Evolutionary conservation across 30 jellyfish, hydroid and myxozoan genomes (phyloP).

Genomic region (Aurelia sp.): DNA sequence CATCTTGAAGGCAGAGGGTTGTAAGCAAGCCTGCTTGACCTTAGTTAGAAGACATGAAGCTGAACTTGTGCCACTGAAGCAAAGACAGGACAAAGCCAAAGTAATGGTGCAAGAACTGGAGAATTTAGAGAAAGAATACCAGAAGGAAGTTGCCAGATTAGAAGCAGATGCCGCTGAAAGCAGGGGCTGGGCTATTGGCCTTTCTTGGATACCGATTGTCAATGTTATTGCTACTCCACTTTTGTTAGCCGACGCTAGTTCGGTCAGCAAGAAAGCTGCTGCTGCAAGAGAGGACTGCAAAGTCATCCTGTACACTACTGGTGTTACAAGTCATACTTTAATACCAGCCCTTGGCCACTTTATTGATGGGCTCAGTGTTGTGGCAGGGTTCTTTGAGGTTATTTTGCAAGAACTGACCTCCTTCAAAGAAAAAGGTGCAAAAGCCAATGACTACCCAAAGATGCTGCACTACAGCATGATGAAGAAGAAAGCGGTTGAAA

Average conservation of each 20-base stretch:
- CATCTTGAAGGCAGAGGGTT: constrained; percentile 24
- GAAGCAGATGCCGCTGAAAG: neutral
- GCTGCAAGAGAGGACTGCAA: neutral
- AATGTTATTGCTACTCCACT: constrained; percentile 35
- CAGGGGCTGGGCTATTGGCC: constrained; percentile 54
- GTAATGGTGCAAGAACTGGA: constrained; percentile 23
- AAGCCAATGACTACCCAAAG: constrained; percentile 3
- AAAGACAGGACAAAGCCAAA: constrained; percentile 31
- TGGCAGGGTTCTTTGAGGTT: constrained; percentile 32
- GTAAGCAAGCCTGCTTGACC: constrained; percentile 35
- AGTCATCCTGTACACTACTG: neutral
- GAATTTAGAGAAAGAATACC: constrained; percentile 19
- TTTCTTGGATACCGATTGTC: constrained; percentile 33
- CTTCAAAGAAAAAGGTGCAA: constrained; percentile 9
- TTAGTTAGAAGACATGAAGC: constrained; percentile 43
- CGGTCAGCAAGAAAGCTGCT: neutral
- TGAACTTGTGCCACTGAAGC: constrained; percentile 11
- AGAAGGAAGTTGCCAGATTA: constrained; percentile 6
- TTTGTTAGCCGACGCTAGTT: neutral
- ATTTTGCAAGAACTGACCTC: constrained; percentile 1
- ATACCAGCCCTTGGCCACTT: constrained; percentile 38
- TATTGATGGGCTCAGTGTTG: neutral
- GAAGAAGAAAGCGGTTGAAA: neutral
- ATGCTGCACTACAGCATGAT: constrained; percentile 22
- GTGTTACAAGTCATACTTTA: neutral